Conservation (phyloP, 2,113 vertebrate species). For the Hyperoodon ampullatus region DNA sequence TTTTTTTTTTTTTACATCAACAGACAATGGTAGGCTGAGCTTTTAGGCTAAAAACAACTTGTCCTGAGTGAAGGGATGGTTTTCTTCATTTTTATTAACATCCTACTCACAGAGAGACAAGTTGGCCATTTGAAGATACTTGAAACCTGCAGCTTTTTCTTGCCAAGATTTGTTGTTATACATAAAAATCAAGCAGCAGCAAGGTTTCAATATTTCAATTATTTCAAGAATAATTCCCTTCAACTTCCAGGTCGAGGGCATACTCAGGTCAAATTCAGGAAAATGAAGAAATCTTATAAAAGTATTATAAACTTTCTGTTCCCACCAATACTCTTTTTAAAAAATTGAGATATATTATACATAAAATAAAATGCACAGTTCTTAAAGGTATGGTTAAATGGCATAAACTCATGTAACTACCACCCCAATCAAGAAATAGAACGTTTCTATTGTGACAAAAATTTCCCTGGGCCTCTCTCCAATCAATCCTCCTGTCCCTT, state of each 20-base stretch:
- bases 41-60: conserved; percentile 4
- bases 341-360: not conserved
- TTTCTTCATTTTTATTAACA: not conserved
- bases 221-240: not conserved
- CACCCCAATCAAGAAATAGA: not conserved
- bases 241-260: not conserved
- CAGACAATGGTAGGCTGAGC: not conserved
- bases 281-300: not conserved
- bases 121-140: conserved; percentile 7
- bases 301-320: not conserved
- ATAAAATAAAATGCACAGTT: not conserved
- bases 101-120: not conserved
- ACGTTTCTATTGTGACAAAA: not conserved
- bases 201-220: not conserved
- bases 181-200: not conserved
- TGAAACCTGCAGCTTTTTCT: not conserved
- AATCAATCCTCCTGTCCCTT: not conserved
- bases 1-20: not conserved
- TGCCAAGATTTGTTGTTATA: conserved; percentile 7
- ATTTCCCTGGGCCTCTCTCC: not conserved
- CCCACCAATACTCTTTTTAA: not conserved
- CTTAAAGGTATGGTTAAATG: not conserved
- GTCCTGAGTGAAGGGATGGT: not conserved
- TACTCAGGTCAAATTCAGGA: not conserved
- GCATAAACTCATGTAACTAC: not conserved